Percentiles rank a stretch among this genome's conserved stretches.
These are phyloP conservation scores for Tiaroga cobitis DNA, from an alignment of 2,797 vertebrate species.

Conservation along the genomic window DNA sequence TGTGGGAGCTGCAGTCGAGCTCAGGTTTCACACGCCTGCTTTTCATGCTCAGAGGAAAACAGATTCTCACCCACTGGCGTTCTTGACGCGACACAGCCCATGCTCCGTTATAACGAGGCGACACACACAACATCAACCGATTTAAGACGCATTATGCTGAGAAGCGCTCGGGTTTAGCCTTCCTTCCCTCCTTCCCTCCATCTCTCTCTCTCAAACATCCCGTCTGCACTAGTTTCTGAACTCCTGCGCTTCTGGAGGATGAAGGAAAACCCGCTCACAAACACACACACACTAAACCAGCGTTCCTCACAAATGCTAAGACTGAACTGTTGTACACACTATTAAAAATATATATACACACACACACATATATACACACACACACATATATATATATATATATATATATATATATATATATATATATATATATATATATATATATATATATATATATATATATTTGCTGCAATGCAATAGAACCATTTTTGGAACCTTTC, in stretches of 20 bases:
- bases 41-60: slow-evolving; percentile 40
- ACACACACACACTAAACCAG: neutral
- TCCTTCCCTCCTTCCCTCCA: neutral
- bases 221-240: neutral
- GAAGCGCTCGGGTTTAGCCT: neutral
- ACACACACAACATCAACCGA: neutral
- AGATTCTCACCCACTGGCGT: slow-evolving; percentile 77
- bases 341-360: too few relatives aligned
- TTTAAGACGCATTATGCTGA: neutral
- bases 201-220: neutral
- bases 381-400: too few relatives aligned
- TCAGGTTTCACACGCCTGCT: slow-evolving; percentile 15
- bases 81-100: slow-evolving; percentile 85
- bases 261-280: neutral
- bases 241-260: slow-evolving; percentile 7
- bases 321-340: neutral
- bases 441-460: too few relatives aligned
- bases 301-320: neutral
- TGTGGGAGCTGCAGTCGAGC: slow-evolving; percentile 8
- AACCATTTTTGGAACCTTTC: neutral
- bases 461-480: neutral
- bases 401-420: too few relatives aligned
- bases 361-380: too few relatives aligned
- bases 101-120: slow-evolving; percentile 69
- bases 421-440: too few relatives aligned